Conservation (phyloP, 2,888 invertebrate species). For the Trachelus iudaicus region DNA sequence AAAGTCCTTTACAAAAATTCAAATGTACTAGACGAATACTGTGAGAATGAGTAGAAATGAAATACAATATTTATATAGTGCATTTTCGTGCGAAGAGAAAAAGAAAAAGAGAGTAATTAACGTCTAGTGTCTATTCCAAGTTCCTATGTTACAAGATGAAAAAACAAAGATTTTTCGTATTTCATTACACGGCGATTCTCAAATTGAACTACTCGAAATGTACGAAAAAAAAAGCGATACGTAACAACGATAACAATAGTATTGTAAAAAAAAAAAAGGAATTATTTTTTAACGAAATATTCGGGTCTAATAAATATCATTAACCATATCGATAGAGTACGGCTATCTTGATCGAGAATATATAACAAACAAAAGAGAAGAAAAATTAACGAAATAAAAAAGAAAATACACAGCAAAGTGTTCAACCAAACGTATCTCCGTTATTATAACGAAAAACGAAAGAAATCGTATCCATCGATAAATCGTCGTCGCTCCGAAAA, state of each 20-base stretch:
- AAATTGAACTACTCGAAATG: not conserved
- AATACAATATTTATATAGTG: slow-evolving; percentile 8
- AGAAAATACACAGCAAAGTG: not conserved
- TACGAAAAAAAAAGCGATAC: not conserved
- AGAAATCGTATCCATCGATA: not conserved
- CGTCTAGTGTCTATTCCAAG: not conserved
- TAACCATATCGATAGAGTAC: not conserved
- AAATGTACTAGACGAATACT: slow-evolving; percentile 23
- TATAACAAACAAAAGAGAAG: not conserved
- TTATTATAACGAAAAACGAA: not conserved
- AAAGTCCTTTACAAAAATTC: slow-evolving; percentile 28
- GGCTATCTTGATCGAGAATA: not conserved
- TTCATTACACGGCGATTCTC: not conserved
- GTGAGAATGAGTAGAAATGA: slow-evolving; percentile 19
- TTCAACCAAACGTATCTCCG: not conserved
- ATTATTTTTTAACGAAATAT: not conserved
- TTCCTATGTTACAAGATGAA: not conserved
- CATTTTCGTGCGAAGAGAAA: not conserved
- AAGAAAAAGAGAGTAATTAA: slow-evolving; percentile 27
- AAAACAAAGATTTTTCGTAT: not conserved
- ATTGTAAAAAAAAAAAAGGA: not conserved
- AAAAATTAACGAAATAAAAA: not conserved
- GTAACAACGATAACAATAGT: not conserved
- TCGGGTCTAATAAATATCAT: not conserved
- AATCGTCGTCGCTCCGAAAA: not conserved